These are phyloP conservation scores for Drosophila ananassae DNA, from an alignment of 1,140 invertebrate species.

Conservation along the genomic window DNA sequence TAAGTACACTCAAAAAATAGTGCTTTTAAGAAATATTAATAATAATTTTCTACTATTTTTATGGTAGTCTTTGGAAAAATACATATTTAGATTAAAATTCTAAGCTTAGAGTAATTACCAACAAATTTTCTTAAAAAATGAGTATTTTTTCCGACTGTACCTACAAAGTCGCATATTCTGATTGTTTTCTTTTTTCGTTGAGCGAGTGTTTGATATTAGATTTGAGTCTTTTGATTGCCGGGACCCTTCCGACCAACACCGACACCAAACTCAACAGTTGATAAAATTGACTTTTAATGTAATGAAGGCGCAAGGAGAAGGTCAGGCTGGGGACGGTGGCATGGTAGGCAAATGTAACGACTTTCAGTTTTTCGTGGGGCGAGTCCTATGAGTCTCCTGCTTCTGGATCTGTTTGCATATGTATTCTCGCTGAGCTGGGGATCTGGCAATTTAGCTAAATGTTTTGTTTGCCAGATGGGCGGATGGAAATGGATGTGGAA, in stretches of 20 bases:
- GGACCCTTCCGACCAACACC: constrained; percentile 12
- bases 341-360: constrained; percentile 41
- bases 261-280: constrained; percentile 55
- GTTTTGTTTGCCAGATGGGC: constrained; percentile 32
- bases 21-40: too few species aligned
- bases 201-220: constrained; percentile 60
- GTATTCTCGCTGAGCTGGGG: constrained; percentile 10
- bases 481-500: constrained; percentile 1
- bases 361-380: constrained; percentile 7
- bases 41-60: too few species aligned
- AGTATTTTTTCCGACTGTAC: background rate
- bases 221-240: constrained; percentile 55
- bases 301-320: constrained; percentile 14
- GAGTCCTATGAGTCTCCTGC: constrained; percentile 9
- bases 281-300: constrained; percentile 67
- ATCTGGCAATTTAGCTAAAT: constrained; percentile 35
- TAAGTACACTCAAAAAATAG: background rate
- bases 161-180: constrained; percentile 33
- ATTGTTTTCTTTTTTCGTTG: constrained; percentile 46
- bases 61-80: background rate
- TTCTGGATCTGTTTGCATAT: constrained; percentile 25
- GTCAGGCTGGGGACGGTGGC: background rate
- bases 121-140: background rate
- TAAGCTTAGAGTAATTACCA: too few species aligned
- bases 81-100: too few species aligned